Base-by-base conservation (phyloP, 1,140 invertebrate species). In the Bombus superbus region DNA sequence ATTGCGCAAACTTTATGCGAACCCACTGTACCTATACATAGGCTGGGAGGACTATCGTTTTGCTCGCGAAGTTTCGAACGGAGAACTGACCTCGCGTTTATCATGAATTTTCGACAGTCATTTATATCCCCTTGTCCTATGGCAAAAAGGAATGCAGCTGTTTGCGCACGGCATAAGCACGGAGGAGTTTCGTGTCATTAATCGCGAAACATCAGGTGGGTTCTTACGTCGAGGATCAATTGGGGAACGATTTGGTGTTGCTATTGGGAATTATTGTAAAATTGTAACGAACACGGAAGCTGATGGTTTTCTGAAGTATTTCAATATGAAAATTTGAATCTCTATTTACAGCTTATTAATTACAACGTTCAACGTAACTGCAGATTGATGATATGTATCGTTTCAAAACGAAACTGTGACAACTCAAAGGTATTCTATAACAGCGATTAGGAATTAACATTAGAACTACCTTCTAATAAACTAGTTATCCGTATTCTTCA, bases 51-150 rank as follows among this genome's bases (percentile, higher is more conserved):
- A 53, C 57, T 89, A 80, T 86, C 87, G 87, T 89, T 86, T 89
- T 83, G 81, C 80, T 62, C 57, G 72, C 59, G 28, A 89, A 89
- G 80, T 89, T 89, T 59, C 80, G 71, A 80, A 84, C 64, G 69
- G 75, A 75, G 76, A 83, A 81, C 77, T 68, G 73, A 47, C 66
- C 66, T 28, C 59, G 47, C 81, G 79, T 87, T 87, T 74, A 85
- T 86, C 83, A 83, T 64, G 75, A 73, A 90, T 90, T 89, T 89
- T 87, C 85, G 85, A 28, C 81, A 69, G 84, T 87, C 85, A 69
- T 89, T 85, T 86, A 62, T 86, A 78, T 79, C 35, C 85, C 25
- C 69, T 1, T 81, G 59, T 44, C 3, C 62, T 8, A 25, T 9
- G 59, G 40, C 68, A 85, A 81, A 75, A 81, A 85, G 71, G 44